Percentiles rank a stretch among this genome's conserved stretches.
These are phyloP conservation scores for Ciconia stormi DNA, from an alignment of 2,113 vertebrate genomes.

Conservation along the genomic window DNA sequence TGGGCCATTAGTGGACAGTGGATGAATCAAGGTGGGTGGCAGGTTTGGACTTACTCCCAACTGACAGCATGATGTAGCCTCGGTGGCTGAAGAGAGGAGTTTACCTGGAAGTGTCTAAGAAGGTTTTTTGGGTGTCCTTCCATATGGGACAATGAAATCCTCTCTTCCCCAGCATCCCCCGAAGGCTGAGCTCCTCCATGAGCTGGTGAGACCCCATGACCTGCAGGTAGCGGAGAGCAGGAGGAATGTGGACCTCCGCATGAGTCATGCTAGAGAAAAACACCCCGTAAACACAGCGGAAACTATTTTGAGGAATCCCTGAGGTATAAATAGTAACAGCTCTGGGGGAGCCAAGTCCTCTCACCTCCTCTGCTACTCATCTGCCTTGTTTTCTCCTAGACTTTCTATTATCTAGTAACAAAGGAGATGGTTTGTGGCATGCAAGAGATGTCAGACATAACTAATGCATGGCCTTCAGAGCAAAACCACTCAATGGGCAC, in stretches of 20 bases:
- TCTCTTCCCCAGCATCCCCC: neutral
- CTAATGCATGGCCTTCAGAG: neutral
- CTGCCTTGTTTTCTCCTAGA: neutral
- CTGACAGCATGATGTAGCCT: neutral
- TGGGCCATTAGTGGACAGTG: neutral
- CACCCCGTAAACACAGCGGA: neutral
- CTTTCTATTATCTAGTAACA: neutral
- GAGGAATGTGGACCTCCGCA: neutral
- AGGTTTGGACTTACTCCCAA: neutral
- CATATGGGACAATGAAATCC: neutral
- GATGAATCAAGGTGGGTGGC: neutral
- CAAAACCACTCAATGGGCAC: neutral
- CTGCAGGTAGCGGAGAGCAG: neutral
- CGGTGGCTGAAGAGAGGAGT: neutral
- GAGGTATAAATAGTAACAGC: neutral
- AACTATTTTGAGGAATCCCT: neutral
- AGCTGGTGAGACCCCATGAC: neutral
- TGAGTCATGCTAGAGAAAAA: neutral
- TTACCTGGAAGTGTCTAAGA: neutral
- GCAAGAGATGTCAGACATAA: neutral
- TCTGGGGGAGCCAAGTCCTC: neutral
- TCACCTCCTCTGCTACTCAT: neutral
- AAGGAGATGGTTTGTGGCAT: neutral
- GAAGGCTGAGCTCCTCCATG: neutral
- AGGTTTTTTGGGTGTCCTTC: neutral